phyloP scores from a whole-genome alignment of 2,113 vertebrate species.

The Cygnus buccinator region DNA sequence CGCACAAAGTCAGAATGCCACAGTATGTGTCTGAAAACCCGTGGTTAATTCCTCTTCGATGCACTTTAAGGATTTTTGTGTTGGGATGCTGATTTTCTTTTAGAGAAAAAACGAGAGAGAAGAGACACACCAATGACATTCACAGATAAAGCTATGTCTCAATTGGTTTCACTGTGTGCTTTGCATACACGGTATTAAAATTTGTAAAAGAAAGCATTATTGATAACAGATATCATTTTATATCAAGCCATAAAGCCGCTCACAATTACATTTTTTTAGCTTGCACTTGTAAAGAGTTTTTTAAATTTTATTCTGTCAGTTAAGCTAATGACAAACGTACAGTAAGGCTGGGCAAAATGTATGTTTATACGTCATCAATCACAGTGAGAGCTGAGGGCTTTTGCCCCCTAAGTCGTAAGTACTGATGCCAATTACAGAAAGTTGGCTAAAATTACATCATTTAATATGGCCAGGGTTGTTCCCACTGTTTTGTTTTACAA shows the following conservation, averaged over 20 bases:
- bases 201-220: background rate
- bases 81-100: background rate
- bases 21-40: background rate
- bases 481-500: background rate
- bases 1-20: background rate
- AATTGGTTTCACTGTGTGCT: background rate
- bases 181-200: background rate
- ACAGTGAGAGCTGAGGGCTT: background rate
- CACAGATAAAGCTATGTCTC: background rate
- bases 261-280: background rate
- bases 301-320: background rate
- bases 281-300: background rate
- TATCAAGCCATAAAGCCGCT: background rate
- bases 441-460: background rate
- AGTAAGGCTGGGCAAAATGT: background rate
- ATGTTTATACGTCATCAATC: background rate
- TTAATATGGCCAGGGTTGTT: background rate
- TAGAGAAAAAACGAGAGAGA: background rate
- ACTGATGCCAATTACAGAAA: background rate
- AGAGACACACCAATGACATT: background rate
- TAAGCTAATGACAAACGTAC: background rate
- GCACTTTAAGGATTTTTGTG: background rate
- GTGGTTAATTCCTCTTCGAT: background rate
- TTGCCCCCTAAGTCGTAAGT: background rate
- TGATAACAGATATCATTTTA: background rate